Evolutionary conservation across 2,888 invertebrate genomes (phyloP).

Genomic region (Carterocephalus palaemon): DNA sequence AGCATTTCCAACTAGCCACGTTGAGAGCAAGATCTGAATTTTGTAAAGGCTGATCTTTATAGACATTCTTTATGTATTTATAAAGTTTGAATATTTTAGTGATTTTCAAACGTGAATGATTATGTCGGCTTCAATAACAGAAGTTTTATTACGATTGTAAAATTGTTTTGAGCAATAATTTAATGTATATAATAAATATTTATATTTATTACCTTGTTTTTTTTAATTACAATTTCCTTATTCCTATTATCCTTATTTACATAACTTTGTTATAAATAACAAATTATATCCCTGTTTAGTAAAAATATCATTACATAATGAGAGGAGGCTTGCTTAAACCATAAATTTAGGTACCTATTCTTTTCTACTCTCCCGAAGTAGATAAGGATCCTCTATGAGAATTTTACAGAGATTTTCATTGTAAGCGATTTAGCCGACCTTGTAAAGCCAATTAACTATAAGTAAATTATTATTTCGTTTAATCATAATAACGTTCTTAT

Average conservation of each 20-base stretch:
- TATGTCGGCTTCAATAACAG: conserved; percentile 70
- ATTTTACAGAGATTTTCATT: no score
- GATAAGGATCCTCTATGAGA: no score
- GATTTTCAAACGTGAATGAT: conserved; percentile 51
- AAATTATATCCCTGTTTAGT: no score
- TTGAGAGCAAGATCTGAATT: conserved; percentile 64
- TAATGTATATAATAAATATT: conserved; percentile 77
- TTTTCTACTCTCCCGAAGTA: no score
- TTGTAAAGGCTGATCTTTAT: conserved; percentile 63
- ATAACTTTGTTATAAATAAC: no score
- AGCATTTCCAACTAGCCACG: conserved; percentile 52
- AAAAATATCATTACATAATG: no score
- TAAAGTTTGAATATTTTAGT: conserved; percentile 48
- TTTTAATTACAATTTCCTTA: conserved; percentile 10
- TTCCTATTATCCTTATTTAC: neutral
- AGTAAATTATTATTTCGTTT: no score
- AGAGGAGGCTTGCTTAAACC: no score
- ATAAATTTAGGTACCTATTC: no score
- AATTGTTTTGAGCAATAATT: conserved; percentile 69
- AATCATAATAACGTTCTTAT: no score
- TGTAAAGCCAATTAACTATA: no score
- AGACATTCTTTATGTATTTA: conserved; percentile 57
- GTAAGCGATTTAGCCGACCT: no score
- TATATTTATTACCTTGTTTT: conserved; percentile 59
- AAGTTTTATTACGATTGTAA: conserved; percentile 61